phyloP scores from a whole-genome alignment of 2,888 invertebrate species.

The Mantis religiosa region DNA sequence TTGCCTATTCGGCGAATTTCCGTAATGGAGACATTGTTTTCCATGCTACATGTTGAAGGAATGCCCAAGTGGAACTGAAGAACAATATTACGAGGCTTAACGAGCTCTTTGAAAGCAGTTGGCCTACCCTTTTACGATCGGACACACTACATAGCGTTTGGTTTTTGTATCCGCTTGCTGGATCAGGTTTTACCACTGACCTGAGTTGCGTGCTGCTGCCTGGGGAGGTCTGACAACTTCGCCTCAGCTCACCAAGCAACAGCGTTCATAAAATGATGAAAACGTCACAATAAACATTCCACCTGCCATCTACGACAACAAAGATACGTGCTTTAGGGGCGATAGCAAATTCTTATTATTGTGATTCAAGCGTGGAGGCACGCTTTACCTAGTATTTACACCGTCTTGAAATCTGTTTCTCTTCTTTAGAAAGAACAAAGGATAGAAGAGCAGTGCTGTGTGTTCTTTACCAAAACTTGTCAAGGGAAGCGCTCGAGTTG shows the following conservation, averaged over 20 bases:
- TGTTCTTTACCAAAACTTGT: neutral
- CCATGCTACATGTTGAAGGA: neutral
- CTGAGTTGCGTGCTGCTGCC: neutral
- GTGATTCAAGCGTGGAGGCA: neutral
- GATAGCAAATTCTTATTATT: neutral
- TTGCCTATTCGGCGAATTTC: neutral
- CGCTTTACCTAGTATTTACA: neutral
- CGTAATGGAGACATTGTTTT: neutral
- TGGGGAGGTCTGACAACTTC: neutral
- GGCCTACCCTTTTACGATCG: neutral
- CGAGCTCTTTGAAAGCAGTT: neutral
- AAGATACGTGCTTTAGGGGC: neutral
- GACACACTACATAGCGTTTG: neutral
- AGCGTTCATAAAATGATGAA: neutral
- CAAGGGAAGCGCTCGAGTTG: no score
- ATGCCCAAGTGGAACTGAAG: neutral
- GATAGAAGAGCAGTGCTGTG: no score
- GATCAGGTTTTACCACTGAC: neutral
- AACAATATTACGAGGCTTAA: neutral
- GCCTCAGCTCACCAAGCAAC: neutral
- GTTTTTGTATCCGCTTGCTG: neutral
- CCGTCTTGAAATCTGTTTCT: neutral
- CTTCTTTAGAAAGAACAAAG: neutral
- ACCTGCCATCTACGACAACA: neutral
- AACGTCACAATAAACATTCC: neutral